phyloP scores from a whole-genome alignment of 2,888 invertebrate genomes.

The Cryptocheilus praepositus region DNA sequence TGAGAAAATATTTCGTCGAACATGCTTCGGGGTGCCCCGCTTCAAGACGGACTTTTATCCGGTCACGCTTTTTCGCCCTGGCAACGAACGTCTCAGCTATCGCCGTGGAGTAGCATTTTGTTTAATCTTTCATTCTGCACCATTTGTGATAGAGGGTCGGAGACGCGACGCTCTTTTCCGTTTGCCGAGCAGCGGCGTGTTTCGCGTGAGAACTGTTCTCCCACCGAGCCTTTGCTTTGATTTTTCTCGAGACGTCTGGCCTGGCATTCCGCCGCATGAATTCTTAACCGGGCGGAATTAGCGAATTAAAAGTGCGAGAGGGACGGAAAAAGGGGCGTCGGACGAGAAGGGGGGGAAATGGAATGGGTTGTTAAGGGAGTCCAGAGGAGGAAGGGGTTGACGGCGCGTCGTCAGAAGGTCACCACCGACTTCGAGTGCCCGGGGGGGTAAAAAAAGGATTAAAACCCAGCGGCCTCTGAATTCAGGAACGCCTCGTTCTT shows the following conservation, averaged over 20 bases:
- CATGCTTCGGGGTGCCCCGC: too few species aligned
- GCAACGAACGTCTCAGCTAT: too few species aligned
- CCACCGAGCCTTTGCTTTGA: constrained; percentile 66
- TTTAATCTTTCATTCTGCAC: constrained; percentile 73
- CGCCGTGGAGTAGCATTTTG: constrained; percentile 53
- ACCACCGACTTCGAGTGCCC: constrained; percentile 22
- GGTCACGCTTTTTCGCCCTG: too few species aligned
- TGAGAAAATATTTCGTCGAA: too few species aligned
- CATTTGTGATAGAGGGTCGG: constrained; percentile 69
- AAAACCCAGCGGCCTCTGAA: constrained; percentile 18
- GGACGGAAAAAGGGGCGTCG: constrained; percentile 36
- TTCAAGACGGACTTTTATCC: too few species aligned
- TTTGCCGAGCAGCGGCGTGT: too few species aligned
- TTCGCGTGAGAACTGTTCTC: constrained; percentile 16
- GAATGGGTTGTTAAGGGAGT: constrained; percentile 21
- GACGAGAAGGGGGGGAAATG: constrained; percentile 17
- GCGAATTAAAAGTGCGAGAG: constrained; percentile 71
- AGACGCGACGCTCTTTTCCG: too few species aligned
- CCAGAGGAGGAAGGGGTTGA: constrained; percentile 8
- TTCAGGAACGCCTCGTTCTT: constrained; percentile 28
- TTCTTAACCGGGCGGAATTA: constrained; percentile 73
- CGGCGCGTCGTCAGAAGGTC: constrained; percentile 36
- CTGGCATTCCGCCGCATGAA: constrained; percentile 69
- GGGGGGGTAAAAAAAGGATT: constrained; percentile 22
- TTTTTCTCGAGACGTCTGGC: constrained; percentile 69